phyloP scores from a whole-genome alignment of 2,888 invertebrate species.

The Eugnorisma glareosa region DNA sequence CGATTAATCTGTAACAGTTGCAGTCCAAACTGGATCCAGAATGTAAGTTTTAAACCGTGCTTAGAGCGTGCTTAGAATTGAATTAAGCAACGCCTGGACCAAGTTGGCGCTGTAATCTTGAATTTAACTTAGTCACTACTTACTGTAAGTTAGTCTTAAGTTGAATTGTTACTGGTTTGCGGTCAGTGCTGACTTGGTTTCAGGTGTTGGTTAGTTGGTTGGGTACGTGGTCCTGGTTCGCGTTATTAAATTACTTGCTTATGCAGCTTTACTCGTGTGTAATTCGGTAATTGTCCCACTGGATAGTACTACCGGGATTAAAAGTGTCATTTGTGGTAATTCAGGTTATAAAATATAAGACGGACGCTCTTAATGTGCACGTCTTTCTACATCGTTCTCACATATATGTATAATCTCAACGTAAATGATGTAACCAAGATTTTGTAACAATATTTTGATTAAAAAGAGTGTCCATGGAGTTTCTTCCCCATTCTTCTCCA shows the following conservation, averaged over 20 bases:
- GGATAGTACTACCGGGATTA: background rate
- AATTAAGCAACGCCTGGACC: slow-evolving; percentile 76
- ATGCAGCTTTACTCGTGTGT: background rate
- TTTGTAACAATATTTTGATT: too few relatives aligned
- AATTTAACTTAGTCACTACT: slow-evolving; percentile 72
- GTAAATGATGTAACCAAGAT: too few relatives aligned
- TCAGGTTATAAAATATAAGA: too few relatives aligned
- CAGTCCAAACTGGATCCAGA: slow-evolving; percentile 64
- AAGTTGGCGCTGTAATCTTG: slow-evolving; percentile 74
- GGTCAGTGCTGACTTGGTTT: slow-evolving; percentile 51
- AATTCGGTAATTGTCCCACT: background rate
- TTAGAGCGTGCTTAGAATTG: slow-evolving; percentile 78
- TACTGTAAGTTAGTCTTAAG: slow-evolving; percentile 63
- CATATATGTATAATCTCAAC: too few relatives aligned
- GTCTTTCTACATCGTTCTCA: too few relatives aligned
- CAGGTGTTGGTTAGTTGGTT: slow-evolving; percentile 48
- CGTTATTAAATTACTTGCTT: background rate
- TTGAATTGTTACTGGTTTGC: slow-evolving; percentile 62
- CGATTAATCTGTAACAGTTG: slow-evolving; percentile 63
- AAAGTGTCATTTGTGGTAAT: too few relatives aligned
- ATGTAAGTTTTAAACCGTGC: slow-evolving; percentile 74
- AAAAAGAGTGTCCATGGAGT: too few relatives aligned
- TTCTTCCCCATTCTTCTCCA: too few relatives aligned
- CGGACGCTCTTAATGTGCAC: too few relatives aligned
- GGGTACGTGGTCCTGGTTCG: background rate